These are phyloP conservation scores for Heliconius eleuchia DNA, from an alignment of 1,140 invertebrate genomes.

Conservation along the genomic window DNA sequence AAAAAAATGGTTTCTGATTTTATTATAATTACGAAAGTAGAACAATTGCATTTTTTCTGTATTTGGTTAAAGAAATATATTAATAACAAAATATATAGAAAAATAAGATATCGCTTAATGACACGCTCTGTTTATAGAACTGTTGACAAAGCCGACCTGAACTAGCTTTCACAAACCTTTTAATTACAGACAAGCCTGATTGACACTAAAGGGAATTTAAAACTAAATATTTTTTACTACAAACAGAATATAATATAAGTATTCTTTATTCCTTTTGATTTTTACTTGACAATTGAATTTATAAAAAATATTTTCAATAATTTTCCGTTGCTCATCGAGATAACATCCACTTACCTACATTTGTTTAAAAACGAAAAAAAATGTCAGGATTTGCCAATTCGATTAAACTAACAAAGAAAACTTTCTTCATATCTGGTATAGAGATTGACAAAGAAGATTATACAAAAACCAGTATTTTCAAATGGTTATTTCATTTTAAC, in stretches of 20 bases:
- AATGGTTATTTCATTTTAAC: conserved; percentile 44
- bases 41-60: too few relatives aligned
- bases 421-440: conserved; percentile 25
- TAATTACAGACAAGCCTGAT: conserved; percentile 24
- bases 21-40: too few relatives aligned
- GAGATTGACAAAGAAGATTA: conserved; percentile 1
- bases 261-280: conserved; percentile 32
- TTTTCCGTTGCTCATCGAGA: neutral
- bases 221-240: conserved; percentile 26
- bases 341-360: neutral
- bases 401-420: conserved; percentile 24
- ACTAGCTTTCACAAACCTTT: conserved; percentile 17
- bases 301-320: conserved; percentile 13
- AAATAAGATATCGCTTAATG: neutral
- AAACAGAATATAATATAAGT: conserved; percentile 31
- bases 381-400: conserved; percentile 23
- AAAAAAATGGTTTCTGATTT: too few relatives aligned
- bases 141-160: neutral
- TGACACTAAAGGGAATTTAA: conserved; percentile 27
- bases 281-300: conserved; percentile 21
- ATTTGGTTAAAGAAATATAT: too few relatives aligned
- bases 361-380: neutral
- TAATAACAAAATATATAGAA: too few relatives aligned
- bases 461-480: neutral
- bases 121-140: neutral